Evolutionary conservation across 1,140 invertebrate genomes (phyloP).

Genomic region (Triops cancriformis): DNA sequence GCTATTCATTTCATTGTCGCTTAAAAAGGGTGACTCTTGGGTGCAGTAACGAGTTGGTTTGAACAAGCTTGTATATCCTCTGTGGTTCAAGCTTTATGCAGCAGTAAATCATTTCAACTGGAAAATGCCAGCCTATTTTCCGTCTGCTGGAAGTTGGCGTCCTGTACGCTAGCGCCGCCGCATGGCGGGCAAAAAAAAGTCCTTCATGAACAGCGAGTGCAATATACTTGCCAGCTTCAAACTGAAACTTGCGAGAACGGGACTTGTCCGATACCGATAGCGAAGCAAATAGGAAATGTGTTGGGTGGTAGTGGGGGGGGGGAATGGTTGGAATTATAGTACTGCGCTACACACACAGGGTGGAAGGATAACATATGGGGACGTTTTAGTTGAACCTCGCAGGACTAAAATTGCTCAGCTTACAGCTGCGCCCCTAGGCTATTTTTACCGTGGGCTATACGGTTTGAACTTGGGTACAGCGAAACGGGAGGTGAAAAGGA

Average conservation of each 20-base stretch:
- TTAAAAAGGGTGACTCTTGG: too few relatives aligned
- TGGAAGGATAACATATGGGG: constrained; percentile 23
- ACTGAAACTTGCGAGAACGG: background rate
- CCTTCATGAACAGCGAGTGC: background rate
- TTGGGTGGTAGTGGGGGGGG: background rate
- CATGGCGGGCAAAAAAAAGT: background rate
- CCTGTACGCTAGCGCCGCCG: background rate
- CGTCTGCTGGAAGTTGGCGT: background rate
- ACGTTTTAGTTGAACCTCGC: constrained; percentile 26
- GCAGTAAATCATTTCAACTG: background rate
- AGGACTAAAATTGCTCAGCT: constrained; percentile 27
- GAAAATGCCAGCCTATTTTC: background rate
- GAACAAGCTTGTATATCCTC: too few relatives aligned
- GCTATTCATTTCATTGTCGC: too few relatives aligned
- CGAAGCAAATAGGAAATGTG: background rate
- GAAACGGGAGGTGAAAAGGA: constrained; percentile 22
- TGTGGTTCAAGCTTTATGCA: background rate
- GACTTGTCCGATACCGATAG: background rate
- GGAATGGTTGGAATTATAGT: background rate
- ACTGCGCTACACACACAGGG: background rate
- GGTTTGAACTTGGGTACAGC: background rate
- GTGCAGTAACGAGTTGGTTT: too few relatives aligned
- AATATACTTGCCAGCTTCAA: background rate
- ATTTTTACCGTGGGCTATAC: background rate
- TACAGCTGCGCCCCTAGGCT: background rate